phyloP scores from a whole-genome alignment of 2,888 invertebrate genomes.

The Drosophila colorata region DNA sequence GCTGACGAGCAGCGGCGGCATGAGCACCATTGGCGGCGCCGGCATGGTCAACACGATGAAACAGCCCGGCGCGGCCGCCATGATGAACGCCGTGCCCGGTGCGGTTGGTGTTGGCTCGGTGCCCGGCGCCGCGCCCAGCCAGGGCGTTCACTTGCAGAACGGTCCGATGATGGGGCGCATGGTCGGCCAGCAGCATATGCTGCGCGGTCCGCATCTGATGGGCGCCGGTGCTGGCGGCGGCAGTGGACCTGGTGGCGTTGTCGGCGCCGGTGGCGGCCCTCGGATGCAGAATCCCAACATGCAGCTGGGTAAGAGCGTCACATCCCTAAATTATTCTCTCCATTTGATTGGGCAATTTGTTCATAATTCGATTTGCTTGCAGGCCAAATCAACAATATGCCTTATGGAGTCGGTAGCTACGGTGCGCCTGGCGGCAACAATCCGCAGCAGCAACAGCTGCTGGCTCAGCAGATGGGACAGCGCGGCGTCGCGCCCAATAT shows the following conservation, averaged over 20 bases:
- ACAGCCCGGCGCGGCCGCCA: slow-evolving; percentile 86
- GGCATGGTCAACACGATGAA: slow-evolving; percentile 92
- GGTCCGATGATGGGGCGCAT: slow-evolving; percentile 89
- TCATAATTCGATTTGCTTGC: slow-evolving; percentile 15
- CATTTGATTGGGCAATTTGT: too few species aligned
- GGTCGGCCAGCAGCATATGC: slow-evolving; percentile 83
- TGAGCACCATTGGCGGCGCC: slow-evolving; percentile 83
- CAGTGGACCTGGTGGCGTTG: slow-evolving; percentile 71
- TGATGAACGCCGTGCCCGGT: slow-evolving; percentile 88
- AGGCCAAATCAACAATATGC: slow-evolving; percentile 85
- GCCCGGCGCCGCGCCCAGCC: slow-evolving; percentile 75
- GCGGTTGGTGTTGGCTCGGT: slow-evolving; percentile 86
- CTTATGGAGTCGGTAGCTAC: slow-evolving; percentile 84
- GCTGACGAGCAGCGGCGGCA: slow-evolving; percentile 91
- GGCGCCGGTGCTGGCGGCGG: slow-evolving; percentile 74
- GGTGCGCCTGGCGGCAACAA: slow-evolving; percentile 76
- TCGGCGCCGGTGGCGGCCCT: slow-evolving; percentile 85
- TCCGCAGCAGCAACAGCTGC: slow-evolving; percentile 79
- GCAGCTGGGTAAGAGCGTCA: slow-evolving; percentile 83
- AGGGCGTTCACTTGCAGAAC: slow-evolving; percentile 87
- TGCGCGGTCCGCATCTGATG: slow-evolving; percentile 85
- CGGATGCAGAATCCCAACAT: slow-evolving; percentile 87
- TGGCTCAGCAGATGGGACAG: slow-evolving; percentile 83
- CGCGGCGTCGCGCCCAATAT: slow-evolving; percentile 80
- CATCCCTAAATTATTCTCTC: background rate